These are phyloP conservation scores for Ctenicera cuprea DNA, from an alignment of 2,888 invertebrate species.

Conservation along the genomic window DNA sequence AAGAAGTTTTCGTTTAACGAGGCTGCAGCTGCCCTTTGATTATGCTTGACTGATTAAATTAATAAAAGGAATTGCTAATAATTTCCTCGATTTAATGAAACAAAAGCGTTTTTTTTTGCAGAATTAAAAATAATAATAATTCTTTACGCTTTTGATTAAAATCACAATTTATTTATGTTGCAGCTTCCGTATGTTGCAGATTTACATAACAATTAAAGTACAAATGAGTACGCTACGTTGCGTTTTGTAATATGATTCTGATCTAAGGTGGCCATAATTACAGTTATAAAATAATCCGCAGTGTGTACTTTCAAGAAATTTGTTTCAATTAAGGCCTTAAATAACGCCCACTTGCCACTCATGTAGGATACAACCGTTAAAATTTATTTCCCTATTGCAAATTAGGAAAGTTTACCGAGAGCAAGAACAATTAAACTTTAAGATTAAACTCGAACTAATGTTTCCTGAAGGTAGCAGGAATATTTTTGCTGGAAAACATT, in stretches of 20 bases:
- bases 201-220: conserved; percentile 9
- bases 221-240: background rate
- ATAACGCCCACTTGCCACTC: background rate
- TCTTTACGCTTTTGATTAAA: background rate
- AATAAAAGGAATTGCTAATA: background rate
- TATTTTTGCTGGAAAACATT: too few relatives aligned
- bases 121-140: background rate
- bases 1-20: conserved; percentile 4
- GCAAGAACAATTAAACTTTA: background rate
- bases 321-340: background rate
- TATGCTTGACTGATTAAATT: conserved; percentile 13
- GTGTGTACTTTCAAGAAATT: conserved; percentile 1
- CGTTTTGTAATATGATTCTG: background rate
- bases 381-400: background rate
- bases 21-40: conserved; percentile 12
- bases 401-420: too few relatives aligned
- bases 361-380: background rate
- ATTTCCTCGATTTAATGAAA: background rate
- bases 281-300: conserved; percentile 3
- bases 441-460: background rate
- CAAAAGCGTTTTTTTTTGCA: background rate
- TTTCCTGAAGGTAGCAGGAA: too few relatives aligned
- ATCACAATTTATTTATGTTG: background rate
- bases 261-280: conserved; percentile 4
- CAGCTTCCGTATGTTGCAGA: background rate